These are phyloP conservation scores for Hemiscyllium ocellatum DNA, from an alignment of 2,113 vertebrate species.

Conservation along the genomic window DNA sequence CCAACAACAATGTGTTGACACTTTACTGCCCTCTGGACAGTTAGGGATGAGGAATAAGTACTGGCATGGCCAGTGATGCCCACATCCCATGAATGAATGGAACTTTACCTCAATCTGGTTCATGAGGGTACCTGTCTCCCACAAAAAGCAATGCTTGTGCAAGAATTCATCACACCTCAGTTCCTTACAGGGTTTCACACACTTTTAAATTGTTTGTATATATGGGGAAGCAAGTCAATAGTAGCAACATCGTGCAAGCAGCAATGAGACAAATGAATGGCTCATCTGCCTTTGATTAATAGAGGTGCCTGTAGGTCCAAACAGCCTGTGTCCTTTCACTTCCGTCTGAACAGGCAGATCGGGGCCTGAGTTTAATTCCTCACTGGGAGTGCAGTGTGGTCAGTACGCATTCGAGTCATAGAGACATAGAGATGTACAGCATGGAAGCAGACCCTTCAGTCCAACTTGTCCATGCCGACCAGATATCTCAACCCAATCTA, in stretches of 20 bases:
- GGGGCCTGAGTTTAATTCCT: not conserved
- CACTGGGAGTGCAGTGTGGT: not conserved
- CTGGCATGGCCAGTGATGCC: too few species aligned
- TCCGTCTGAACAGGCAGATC: not conserved
- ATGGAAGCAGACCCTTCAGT: too few species aligned
- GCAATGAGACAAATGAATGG: not conserved
- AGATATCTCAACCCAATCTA: too few species aligned
- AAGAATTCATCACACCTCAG: not conserved
- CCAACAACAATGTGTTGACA: too few species aligned
- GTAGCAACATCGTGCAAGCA: not conserved
- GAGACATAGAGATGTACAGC: too few species aligned
- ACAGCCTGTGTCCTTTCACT: not conserved
- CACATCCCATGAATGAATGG: not conserved
- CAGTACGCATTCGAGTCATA: not conserved
- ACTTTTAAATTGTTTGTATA: not conserved
- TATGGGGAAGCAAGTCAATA: not conserved
- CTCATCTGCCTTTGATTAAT: not conserved
- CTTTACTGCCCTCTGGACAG: too few species aligned
- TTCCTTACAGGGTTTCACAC: not conserved
- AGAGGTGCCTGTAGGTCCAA: not conserved
- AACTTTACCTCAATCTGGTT: not conserved
- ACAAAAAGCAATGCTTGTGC: not conserved
- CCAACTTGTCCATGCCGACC: too few species aligned
- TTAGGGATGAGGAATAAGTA: too few species aligned
- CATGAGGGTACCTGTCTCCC: not conserved